Base-by-base conservation (phyloP, 1,140 invertebrate species). In the Heliconius nattereri region DNA sequence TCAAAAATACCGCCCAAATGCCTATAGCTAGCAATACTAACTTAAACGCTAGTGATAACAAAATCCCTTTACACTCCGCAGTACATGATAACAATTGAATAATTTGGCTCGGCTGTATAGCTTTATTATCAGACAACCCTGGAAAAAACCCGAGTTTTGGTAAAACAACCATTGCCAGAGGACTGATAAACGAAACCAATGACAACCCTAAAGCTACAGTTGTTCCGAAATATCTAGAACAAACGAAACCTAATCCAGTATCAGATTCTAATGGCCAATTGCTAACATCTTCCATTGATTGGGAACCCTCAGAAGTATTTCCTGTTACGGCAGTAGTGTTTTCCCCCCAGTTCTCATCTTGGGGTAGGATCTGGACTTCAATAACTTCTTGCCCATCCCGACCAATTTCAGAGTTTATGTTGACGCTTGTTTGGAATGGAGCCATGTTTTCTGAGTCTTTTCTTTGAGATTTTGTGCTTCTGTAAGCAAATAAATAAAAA, bases 311-410 rank as follows among this genome's bases (percentile, higher is more conserved):
- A 0, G 98, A 99, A 3, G 98, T 99, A 86, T 99, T 99, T 23
- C 98, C 98, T 7, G 99, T 99, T 32, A 99, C 97, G 1, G 98
- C 98, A 7, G 99, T 99, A 0, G 98, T 99, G 87, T 98, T 99
- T 94, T 99, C 99, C 52, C 98, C 98, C 99, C 99, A 99, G 90
- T 99, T 99, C 88, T 99, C 99, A 95, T 99, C 98, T 94, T 98
- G 97, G 0, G 98, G 98, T 66, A 99, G 92, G 82, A 99, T 98
- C 94, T 98, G 98, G 72, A 99, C 98, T 94, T 98, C 97, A 66
- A 98, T 98, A 8, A 98, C 97, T 93, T 98, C 97, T 89, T 97
- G 97, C 6, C 96, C 97, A 79, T 96, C 95, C 35, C 96, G 95
- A 8, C 96, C 96, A 71, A 95, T 96, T 83, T 96, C 96, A 82